Percentiles rank a stretch among this genome's conserved stretches.
These are phyloP conservation scores for Pluvialis apricaria DNA, from an alignment of 2,113 vertebrate species.

Conservation along the genomic window DNA sequence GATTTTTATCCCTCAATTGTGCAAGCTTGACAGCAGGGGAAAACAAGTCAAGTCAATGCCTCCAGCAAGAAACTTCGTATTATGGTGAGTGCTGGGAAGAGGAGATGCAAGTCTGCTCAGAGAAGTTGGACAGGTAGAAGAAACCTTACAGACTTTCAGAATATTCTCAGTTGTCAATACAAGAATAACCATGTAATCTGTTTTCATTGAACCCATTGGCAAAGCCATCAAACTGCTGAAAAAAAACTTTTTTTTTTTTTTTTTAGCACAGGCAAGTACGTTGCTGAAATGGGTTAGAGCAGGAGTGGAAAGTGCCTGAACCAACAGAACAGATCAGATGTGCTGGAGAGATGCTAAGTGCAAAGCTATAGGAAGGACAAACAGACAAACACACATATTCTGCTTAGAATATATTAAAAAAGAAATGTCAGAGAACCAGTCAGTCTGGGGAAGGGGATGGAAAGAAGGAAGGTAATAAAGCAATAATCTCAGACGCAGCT, in stretches of 20 bases:
- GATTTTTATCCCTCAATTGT: background rate
- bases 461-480: background rate
- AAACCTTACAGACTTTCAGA: constrained; percentile 13
- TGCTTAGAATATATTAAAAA: background rate
- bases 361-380: background rate
- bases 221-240: background rate
- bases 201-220: background rate
- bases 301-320: background rate
- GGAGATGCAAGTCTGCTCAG: background rate
- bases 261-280: background rate
- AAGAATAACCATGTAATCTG: background rate
- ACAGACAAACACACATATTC: constrained; percentile 6
- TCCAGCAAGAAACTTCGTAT: background rate
- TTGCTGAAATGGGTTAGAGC: background rate
- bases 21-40: background rate
- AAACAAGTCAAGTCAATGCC: background rate
- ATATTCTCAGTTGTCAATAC: background rate
- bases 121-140: background rate
- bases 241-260: background rate
- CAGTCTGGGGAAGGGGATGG: background rate
- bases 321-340: background rate
- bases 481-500: background rate
- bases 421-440: background rate
- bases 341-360: background rate
- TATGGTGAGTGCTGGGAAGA: background rate